A percentile compares a stretch with the other conserved stretches of the same genome.
phyloP scores from a whole-genome alignment of 1,140 invertebrate species.

The Melanaphis sacchari region DNA sequence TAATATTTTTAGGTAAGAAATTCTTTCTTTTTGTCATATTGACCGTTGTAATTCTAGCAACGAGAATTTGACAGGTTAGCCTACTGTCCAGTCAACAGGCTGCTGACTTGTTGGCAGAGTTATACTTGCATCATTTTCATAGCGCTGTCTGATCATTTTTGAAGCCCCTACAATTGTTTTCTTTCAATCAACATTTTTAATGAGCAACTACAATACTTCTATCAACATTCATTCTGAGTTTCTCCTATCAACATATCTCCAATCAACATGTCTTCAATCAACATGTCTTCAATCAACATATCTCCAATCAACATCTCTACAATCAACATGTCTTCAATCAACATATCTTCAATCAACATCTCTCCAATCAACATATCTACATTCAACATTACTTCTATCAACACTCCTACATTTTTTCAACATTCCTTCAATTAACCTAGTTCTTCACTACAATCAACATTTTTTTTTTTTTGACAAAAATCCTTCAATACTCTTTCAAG shows the following conservation, averaged over 20 bases:
- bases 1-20: slow-evolving; percentile 28
- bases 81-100: slow-evolving; percentile 50
- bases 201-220: slow-evolving; percentile 11
- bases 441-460: slow-evolving; percentile 5
- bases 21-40: slow-evolving; percentile 38
- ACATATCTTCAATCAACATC: not conserved
- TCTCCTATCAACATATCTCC: slow-evolving; percentile 14
- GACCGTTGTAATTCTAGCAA: slow-evolving; percentile 53
- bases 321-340: slow-evolving; percentile 23
- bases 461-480: not conserved
- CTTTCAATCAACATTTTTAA: slow-evolving; percentile 50
- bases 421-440: no score
- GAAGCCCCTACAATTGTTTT: slow-evolving; percentile 36
- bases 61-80: slow-evolving; percentile 56
- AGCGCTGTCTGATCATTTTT: slow-evolving; percentile 40
- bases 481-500: not conserved
- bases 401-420: not conserved
- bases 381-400: not conserved
- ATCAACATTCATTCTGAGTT: slow-evolving; percentile 35
- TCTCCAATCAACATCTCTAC: not conserved
- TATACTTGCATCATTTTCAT: slow-evolving; percentile 47
- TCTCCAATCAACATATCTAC: not conserved
- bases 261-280: slow-evolving; percentile 20
- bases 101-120: slow-evolving; percentile 39
- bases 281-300: not conserved